These are phyloP conservation scores for Parauchenoglanis punctatus DNA, from an alignment of 2,797 vertebrate species.

Conservation along the genomic window DNA sequence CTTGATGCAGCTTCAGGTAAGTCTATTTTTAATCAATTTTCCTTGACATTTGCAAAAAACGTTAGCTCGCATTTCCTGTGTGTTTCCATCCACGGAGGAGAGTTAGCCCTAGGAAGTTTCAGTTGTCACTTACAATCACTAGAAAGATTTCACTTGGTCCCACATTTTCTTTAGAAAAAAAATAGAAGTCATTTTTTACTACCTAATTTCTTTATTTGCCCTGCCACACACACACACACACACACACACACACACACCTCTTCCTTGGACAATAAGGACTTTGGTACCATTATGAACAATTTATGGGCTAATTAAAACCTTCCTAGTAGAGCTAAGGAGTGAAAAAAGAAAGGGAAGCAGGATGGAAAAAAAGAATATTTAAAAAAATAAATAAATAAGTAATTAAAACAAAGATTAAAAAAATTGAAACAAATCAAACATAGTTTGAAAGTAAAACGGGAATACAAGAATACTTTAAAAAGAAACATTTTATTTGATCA, in stretches of 20 bases:
- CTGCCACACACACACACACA: not conserved
- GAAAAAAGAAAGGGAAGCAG: not conserved
- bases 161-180: not conserved
- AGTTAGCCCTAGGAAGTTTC: not conserved
- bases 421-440: not conserved
- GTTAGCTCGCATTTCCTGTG: not conserved
- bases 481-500: not conserved
- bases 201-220: not conserved
- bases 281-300: not conserved
- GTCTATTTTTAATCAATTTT: not conserved
- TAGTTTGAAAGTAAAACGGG: not conserved
- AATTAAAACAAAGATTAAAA: not conserved
- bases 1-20: constrained; percentile 38
- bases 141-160: not conserved
- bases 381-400: not conserved
- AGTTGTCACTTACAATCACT: not conserved
- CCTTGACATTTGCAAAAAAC: not conserved
- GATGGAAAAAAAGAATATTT: not conserved
- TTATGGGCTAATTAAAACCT: not conserved
- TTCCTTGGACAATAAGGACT: not conserved
- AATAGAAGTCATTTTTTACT: not conserved
- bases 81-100: not conserved
- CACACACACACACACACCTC: not conserved
- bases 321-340: not conserved
- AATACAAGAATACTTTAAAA: not conserved